Evolutionary conservation across 2,113 vertebrate species (phyloP), one percentile per base, ranked within the genome.

Genomic region (Prinia subflava): DNA sequence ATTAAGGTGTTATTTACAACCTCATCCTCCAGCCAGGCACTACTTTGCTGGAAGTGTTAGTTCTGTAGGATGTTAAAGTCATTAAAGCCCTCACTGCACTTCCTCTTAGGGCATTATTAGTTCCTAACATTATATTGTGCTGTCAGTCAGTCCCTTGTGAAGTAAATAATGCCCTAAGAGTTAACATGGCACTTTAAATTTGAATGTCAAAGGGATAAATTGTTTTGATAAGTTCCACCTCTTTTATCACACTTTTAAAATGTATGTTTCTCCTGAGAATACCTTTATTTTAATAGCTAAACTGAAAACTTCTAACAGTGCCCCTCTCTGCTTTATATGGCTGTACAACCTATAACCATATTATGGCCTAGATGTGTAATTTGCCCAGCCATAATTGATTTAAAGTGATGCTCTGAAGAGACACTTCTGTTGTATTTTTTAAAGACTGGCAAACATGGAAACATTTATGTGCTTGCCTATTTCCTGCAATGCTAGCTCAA

Each of bases 101-200:
- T 96, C 90, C 96, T 97, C 94, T 91, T 42, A 94, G 93, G 95
- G 97, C 90, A 91, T 88, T 96, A 97, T 95, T 96, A 96, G 94
- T 83, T 94, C 90, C 89, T 94, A 95, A 95, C 95, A 96, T 95
- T 96, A 92, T 88, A 89, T 88, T 81, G 83, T 70, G 92, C 94
- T 93, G 94, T 95, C 93, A 95, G 90, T 91, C 94, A 90, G 87
- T 94, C 92, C 71, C 95, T 94, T 88, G 96, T 86, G 94, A 95
- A 95, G 96, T 95, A 95, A 97, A 97, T 95, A 90, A 95, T 95
- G 89, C 93, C 90, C 81, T 94, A 76, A 95, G 88, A 93, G 90
- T 95, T 96, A 96, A 96, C 82, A 91, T 49, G 79, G 89, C 95
- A 95, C 95, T 97, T 97, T 37, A 88, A 47, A 89, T 93, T 87